Percentiles rank a stretch among this genome's conserved stretches.
Evolutionary conservation across 2,113 vertebrate species (phyloP).

Genomic region (Microcebus jonahi): DNA sequence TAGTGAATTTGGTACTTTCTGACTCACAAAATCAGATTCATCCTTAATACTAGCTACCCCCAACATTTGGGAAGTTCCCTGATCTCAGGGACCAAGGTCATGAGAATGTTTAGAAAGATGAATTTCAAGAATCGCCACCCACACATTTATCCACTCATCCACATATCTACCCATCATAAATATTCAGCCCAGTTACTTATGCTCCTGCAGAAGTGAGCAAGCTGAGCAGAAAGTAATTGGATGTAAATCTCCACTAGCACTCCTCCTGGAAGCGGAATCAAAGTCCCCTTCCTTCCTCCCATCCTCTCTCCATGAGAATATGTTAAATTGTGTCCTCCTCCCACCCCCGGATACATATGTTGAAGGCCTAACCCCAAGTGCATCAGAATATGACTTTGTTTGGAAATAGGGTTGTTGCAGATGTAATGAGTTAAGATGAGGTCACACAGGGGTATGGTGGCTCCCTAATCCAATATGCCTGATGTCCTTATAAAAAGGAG

Average conservation of each 20-base stretch:
- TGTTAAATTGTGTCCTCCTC: background rate
- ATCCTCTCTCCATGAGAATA: background rate
- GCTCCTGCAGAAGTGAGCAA: background rate
- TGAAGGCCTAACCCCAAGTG: too few relatives aligned
- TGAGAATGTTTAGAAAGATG: background rate
- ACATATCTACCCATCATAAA: background rate
- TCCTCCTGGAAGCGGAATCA: background rate
- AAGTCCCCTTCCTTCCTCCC: background rate
- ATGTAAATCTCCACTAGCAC: accelerated
- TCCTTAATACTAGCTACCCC: background rate
- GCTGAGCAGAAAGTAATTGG: background rate
- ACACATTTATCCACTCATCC: background rate
- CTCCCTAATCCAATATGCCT: background rate
- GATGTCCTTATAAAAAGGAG: background rate
- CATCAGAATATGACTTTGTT: too few relatives aligned
- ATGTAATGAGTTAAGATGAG: background rate
- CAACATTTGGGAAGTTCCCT: background rate
- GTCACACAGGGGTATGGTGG: background rate
- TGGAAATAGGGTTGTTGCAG: background rate
- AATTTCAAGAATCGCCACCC: background rate
- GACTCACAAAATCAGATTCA: background rate
- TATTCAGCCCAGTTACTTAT: background rate
- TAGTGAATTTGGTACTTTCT: background rate
- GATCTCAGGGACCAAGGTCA: background rate
- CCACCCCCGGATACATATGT: background rate